Conservation (phyloP, 2,888 invertebrate species). For the Ypsolopha sequella region DNA sequence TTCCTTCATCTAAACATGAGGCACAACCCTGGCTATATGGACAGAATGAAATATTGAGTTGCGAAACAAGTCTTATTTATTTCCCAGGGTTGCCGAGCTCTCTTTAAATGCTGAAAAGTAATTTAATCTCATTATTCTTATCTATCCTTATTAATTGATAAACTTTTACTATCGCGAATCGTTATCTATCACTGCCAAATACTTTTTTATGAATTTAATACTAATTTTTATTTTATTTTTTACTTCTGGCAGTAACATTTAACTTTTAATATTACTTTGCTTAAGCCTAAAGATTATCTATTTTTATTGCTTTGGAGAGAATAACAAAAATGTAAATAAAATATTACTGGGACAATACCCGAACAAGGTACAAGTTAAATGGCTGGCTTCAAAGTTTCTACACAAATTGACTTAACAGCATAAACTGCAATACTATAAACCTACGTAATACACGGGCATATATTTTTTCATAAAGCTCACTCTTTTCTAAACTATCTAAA, state of each 20-base stretch:
- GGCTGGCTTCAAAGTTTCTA: conserved; percentile 51
- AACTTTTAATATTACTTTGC: conserved; percentile 43
- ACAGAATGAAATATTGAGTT: neutral
- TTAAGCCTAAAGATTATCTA: conserved; percentile 47
- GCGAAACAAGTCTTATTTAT: neutral
- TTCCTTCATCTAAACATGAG: conserved; percentile 18
- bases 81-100: conserved; percentile 15
- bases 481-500: conserved; percentile 60
- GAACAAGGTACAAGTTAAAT: conserved; percentile 50
- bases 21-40: neutral
- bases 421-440: conserved; percentile 35
- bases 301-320: conserved; percentile 62
- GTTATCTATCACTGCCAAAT: conserved; percentile 47
- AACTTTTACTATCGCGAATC: conserved; percentile 27
- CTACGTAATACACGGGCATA: conserved; percentile 45
- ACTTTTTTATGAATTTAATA: conserved; percentile 28
- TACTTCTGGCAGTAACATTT: conserved; percentile 48
- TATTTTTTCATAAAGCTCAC: conserved; percentile 62
- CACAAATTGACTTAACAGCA: conserved; percentile 44
- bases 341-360: conserved; percentile 33
- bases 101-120: conserved; percentile 55
- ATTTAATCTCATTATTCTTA: conserved; percentile 40
- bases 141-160: conserved; percentile 19
- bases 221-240: conserved; percentile 31
- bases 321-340: conserved; percentile 41